Evolutionary conservation across 2,113 vertebrate genomes (phyloP).

Genomic region (Anhinga anhinga): DNA sequence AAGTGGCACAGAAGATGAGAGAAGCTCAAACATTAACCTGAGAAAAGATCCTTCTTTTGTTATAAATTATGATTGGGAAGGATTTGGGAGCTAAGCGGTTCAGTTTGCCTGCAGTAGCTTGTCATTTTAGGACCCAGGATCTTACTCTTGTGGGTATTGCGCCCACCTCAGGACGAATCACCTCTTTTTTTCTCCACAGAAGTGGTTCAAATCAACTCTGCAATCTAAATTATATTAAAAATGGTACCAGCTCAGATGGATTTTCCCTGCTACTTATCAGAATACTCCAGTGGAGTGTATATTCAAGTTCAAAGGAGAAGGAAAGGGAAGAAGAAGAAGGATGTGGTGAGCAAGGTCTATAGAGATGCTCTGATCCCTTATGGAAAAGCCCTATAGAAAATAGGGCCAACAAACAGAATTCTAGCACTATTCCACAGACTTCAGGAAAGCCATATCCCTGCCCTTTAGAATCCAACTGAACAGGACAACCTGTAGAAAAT

Average conservation of each 20-base stretch:
- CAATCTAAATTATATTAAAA: not conserved
- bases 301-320: not conserved
- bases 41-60: conserved; percentile 37
- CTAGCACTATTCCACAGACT: not conserved
- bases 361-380: not conserved
- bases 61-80: conserved; percentile 36
- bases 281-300: not conserved
- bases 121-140: not conserved
- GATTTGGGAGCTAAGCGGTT: conserved; percentile 36
- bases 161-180: not conserved
- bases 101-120: not conserved
- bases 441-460: not conserved
- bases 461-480: not conserved
- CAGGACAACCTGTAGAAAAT: not conserved
- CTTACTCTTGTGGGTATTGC: not conserved
- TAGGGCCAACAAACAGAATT: not conserved
- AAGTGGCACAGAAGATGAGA: conserved; percentile 51
- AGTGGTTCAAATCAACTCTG: not conserved
- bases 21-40: conserved; percentile 32
- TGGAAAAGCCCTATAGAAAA: not conserved
- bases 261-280: not conserved
- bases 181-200: not conserved
- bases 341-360: not conserved
- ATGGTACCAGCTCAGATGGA: not conserved
- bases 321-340: not conserved